These are phyloP conservation scores for Clostera curtula DNA, from an alignment of 2,888 invertebrate genomes.

Conservation along the genomic window DNA sequence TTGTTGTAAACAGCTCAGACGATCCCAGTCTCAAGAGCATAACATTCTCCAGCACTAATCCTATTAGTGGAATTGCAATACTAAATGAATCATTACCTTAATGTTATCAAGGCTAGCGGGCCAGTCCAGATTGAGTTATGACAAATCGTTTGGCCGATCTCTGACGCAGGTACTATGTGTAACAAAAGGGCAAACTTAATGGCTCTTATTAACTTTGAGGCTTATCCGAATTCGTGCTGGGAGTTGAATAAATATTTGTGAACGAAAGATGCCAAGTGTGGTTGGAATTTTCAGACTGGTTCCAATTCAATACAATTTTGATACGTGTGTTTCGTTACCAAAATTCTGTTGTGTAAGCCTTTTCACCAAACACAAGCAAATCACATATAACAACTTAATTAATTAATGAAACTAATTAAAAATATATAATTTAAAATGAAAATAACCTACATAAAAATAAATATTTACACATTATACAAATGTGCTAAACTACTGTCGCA, in stretches of 20 bases:
- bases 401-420: too few species aligned
- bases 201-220: slow-evolving; percentile 20
- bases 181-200: slow-evolving; percentile 31
- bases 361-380: too few species aligned
- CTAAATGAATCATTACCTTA: slow-evolving; percentile 35
- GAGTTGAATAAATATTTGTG: slow-evolving; percentile 17
- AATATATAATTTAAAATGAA: too few species aligned
- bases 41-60: slow-evolving; percentile 17
- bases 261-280: slow-evolving; percentile 10
- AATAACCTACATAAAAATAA: too few species aligned
- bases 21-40: slow-evolving; percentile 2
- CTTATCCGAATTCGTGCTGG: slow-evolving; percentile 15
- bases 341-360: too few species aligned
- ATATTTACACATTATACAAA: too few species aligned
- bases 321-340: too few species aligned
- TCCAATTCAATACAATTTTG: too few species aligned
- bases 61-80: slow-evolving; percentile 18
- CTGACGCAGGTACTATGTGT: slow-evolving; percentile 22
- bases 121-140: slow-evolving; percentile 27
- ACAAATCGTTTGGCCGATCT: slow-evolving; percentile 30
- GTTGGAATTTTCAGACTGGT: neutral
- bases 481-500: too few species aligned
- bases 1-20: too few species aligned
- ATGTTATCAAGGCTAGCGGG: slow-evolving; percentile 31
- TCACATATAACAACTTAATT: too few species aligned